Percentiles rank a stretch among this genome's conserved stretches.
These are phyloP conservation scores for Hippopotamyrus pictus DNA, from an alignment of 2,797 vertebrate genomes.

Conservation along the genomic window DNA sequence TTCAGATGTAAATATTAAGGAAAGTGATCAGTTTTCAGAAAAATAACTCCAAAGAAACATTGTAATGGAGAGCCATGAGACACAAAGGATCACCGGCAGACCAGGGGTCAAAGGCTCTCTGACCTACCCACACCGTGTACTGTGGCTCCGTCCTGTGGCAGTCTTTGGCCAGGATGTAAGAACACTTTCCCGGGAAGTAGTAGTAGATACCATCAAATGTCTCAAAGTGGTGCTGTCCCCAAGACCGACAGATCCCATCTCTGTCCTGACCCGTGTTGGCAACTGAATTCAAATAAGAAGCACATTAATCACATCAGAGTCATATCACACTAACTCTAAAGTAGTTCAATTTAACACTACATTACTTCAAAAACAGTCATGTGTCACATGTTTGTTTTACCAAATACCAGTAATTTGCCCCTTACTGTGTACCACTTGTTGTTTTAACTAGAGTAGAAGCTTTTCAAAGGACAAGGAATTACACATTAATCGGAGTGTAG, in stretches of 20 bases:
- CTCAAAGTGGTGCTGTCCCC: slow-evolving; percentile 96
- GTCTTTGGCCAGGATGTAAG: slow-evolving; percentile 92
- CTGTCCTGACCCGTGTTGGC: slow-evolving; percentile 86
- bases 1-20: neutral
- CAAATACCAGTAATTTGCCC: neutral
- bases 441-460: neutral
- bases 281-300: slow-evolving; percentile 57
- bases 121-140: slow-evolving; percentile 93
- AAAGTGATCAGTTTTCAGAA: neutral
- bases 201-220: slow-evolving; percentile 98
- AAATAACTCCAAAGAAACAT: neutral
- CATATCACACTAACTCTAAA: slow-evolving; percentile 19
- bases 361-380: slow-evolving; percentile 11
- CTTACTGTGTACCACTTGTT: neutral
- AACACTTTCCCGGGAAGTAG: slow-evolving; percentile 93
- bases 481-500: neutral
- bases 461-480: neutral
- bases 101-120: neutral
- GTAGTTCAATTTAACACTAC: slow-evolving; percentile 27
- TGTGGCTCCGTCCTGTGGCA: slow-evolving; percentile 77
- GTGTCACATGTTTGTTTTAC: neutral
- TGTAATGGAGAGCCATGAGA: neutral
- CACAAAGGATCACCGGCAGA: neutral
- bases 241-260: slow-evolving; percentile 91
- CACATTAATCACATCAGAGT: slow-evolving; percentile 19